phyloP scores from a whole-genome alignment of 1,140 invertebrate species.

The Heterodera schachtii region DNA sequence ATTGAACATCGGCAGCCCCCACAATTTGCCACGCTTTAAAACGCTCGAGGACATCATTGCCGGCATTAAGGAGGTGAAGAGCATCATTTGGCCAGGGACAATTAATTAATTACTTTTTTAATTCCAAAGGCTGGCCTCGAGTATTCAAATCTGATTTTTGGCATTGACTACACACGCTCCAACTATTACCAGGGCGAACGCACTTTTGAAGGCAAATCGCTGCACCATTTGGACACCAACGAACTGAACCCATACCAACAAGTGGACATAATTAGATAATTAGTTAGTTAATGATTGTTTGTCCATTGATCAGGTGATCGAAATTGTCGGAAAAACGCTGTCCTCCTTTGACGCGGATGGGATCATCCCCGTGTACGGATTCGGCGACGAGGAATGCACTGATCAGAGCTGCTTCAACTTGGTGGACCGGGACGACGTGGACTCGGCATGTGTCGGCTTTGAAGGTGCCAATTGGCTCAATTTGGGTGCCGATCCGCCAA shows the following conservation, averaged over 20 bases:
- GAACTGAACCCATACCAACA: constrained; percentile 66
- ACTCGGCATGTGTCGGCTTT: constrained; percentile 60
- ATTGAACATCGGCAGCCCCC: constrained; percentile 63
- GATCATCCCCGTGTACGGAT: constrained; percentile 69
- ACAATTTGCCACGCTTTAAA: constrained; percentile 65
- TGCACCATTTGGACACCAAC: constrained; percentile 65
- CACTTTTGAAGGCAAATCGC: constrained; percentile 66
- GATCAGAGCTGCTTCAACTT: constrained; percentile 67
- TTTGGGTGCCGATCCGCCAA: not conserved
- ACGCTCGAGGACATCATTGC: constrained; percentile 62
- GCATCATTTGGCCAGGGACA: not conserved
- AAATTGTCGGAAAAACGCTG: constrained; percentile 69
- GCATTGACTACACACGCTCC: constrained; percentile 69
- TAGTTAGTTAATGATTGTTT: not conserved
- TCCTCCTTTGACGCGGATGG: constrained; percentile 69
- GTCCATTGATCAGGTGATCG: constrained; percentile 66
- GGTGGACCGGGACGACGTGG: constrained; percentile 58
- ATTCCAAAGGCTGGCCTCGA: constrained; percentile 67
- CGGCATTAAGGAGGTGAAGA: constrained; percentile 60
- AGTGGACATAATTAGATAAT: constrained; percentile 36
- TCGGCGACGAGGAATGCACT: constrained; percentile 67
- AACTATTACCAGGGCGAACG: constrained; percentile 70
- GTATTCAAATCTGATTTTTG: constrained; percentile 68
- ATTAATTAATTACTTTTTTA: constrained; percentile 28
- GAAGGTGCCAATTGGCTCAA: constrained; percentile 48